Percentiles rank a stretch among this genome's conserved stretches.
phyloP scores from a whole-genome alignment of 2,113 vertebrate genomes.

The Megatriorchis doriae region DNA sequence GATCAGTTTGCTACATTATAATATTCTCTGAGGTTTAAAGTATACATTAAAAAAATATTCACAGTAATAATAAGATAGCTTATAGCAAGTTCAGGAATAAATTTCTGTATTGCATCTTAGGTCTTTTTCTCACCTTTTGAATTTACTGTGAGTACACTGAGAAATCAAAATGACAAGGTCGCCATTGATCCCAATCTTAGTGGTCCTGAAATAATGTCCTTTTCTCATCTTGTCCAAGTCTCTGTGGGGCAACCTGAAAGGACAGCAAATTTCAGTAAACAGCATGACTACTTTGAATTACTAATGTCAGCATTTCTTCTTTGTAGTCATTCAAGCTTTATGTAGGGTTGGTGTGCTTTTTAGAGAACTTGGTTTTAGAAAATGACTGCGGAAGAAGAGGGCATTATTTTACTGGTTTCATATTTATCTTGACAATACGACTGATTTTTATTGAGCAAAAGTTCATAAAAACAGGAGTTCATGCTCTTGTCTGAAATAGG shows the following conservation, averaged over 20 bases:
- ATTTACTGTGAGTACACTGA: neutral
- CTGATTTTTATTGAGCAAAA: neutral
- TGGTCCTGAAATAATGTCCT: neutral
- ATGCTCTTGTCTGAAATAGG: neutral
- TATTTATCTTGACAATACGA: neutral
- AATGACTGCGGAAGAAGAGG: neutral
- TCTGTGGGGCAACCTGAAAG: neutral
- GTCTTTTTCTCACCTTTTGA: neutral
- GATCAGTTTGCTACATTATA: neutral
- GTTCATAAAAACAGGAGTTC: neutral
- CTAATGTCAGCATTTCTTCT: neutral
- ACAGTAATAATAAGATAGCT: neutral
- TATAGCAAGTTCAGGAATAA: neutral
- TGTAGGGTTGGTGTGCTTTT: neutral
- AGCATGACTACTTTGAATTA: neutral
- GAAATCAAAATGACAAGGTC: neutral
- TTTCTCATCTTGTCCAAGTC: neutral
- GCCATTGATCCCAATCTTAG: neutral
- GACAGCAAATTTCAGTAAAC: neutral
- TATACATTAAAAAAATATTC: neutral
- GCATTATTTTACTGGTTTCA: neutral
- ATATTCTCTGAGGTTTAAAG: neutral
- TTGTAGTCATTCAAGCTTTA: neutral
- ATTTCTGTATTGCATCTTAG: neutral
- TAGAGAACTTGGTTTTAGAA: neutral